phyloP scores from a whole-genome alignment of 2,888 invertebrate genomes.

The Drosophila algonquin region DNA sequence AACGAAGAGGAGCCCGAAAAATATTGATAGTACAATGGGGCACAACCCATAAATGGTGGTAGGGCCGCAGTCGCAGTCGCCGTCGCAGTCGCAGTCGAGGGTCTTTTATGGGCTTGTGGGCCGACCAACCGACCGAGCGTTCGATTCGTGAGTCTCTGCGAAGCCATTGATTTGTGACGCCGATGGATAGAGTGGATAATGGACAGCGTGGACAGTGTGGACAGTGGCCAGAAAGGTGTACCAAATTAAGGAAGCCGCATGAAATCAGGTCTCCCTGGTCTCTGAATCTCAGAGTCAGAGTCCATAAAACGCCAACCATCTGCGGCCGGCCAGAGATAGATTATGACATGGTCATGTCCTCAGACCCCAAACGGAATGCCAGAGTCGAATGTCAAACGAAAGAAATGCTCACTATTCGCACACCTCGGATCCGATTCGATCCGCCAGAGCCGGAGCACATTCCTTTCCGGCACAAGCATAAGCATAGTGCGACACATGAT shows the following conservation, averaged over 20 bases:
- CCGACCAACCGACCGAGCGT: not conserved
- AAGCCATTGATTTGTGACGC: conserved; percentile 72
- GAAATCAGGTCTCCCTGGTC: conserved; percentile 6
- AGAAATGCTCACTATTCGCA: not conserved
- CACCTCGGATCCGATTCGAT: too few relatives aligned
- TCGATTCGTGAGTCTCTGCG: conserved; percentile 62
- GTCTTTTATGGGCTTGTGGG: conserved; percentile 51
- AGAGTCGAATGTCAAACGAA: conserved; percentile 10
- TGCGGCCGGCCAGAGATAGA: too few relatives aligned
- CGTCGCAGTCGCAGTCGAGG: conserved; percentile 40
- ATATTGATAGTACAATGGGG: conserved; percentile 74
- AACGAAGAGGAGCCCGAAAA: conserved; percentile 57
- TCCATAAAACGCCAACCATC: too few relatives aligned
- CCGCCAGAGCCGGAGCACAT: not conserved
- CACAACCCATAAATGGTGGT: conserved; percentile 65
- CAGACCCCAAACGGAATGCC: conserved; percentile 1
- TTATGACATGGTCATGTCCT: too few relatives aligned
- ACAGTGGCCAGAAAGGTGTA: conserved; percentile 56
- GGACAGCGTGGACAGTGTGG: conserved; percentile 13
- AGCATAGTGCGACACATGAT: not conserved
- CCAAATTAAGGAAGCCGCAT: conserved; percentile 52
- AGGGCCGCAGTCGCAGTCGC: conserved; percentile 29
- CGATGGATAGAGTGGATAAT: conserved; percentile 45
- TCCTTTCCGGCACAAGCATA: not conserved
- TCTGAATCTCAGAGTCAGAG: not conserved